Evolutionary conservation across 2,113 vertebrate species (phyloP).

Genomic region (Typhlomys cinereus): DNA sequence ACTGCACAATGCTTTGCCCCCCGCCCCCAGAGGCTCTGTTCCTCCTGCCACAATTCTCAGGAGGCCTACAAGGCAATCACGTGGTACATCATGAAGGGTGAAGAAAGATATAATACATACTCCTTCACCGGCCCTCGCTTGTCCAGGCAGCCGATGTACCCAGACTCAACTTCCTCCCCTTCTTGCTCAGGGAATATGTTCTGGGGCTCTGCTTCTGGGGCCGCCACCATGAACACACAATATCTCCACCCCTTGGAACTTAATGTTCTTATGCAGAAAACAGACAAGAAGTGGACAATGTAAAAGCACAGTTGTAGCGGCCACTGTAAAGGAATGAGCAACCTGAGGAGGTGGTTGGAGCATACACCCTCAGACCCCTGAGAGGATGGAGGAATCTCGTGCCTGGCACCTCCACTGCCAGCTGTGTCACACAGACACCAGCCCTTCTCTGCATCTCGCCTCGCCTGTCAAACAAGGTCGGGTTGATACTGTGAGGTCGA

Average conservation of each 20-base stretch:
- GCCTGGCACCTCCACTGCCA: rapidly evolving
- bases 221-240: background rate
- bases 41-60: background rate
- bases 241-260: background rate
- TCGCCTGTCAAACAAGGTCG: background rate
- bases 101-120: background rate
- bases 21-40: background rate
- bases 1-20: background rate
- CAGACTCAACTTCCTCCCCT: background rate
- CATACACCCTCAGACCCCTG: rapidly evolving
- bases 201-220: background rate
- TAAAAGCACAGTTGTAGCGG: background rate
- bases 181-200: background rate
- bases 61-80: too few species aligned
- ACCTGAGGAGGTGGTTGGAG: rapidly evolving
- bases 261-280: background rate
- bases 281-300: background rate
- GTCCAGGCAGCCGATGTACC: too few species aligned
- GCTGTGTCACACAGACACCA: background rate
- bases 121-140: background rate
- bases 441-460: background rate
- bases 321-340: background rate
- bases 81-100: background rate
- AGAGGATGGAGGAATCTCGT: rapidly evolving
- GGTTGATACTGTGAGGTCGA: too few species aligned